Evolutionary conservation across 2,113 vertebrate species (phyloP).

Genomic region (sheep (Ovis aries)): DNA sequence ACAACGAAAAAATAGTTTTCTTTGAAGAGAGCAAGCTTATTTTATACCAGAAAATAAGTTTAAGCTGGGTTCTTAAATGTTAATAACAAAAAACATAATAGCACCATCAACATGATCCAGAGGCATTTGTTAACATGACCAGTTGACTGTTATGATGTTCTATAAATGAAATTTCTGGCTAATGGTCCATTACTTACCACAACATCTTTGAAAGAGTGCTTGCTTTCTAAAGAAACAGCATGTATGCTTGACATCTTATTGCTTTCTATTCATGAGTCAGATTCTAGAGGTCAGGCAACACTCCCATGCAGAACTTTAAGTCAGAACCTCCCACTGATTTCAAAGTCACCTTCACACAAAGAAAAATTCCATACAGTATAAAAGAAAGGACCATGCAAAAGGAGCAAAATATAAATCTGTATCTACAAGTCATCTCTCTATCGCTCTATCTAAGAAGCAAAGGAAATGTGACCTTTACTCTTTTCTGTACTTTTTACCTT

Average conservation of each 20-base stretch:
- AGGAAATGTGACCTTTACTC: not conserved
- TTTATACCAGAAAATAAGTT: not conserved
- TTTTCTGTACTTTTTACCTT: not conserved
- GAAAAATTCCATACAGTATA: not conserved
- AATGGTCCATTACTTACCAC: conserved; percentile 51
- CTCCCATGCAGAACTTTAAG: not conserved
- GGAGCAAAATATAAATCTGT: not conserved
- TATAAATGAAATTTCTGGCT: conserved; percentile 49
- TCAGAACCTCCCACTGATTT: conserved; percentile 29
- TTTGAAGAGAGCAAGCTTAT: not conserved
- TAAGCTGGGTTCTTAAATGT: not conserved
- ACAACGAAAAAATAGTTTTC: not conserved
- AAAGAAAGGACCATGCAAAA: not conserved
- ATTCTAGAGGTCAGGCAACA: not conserved
- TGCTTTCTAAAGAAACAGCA: conserved; percentile 22
- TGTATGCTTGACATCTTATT: conserved; percentile 26
- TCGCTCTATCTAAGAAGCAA: not conserved
- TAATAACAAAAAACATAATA: conserved; percentile 10
- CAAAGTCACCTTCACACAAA: conserved; percentile 47
- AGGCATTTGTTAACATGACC: conserved; percentile 32
- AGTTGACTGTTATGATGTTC: conserved; percentile 33
- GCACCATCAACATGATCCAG: not conserved
- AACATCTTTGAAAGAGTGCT: not conserved
- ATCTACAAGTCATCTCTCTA: not conserved
- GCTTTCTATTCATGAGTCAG: not conserved